phyloP scores from a whole-genome alignment of 1,140 invertebrate genomes.

The Diorhabda sublineata region DNA sequence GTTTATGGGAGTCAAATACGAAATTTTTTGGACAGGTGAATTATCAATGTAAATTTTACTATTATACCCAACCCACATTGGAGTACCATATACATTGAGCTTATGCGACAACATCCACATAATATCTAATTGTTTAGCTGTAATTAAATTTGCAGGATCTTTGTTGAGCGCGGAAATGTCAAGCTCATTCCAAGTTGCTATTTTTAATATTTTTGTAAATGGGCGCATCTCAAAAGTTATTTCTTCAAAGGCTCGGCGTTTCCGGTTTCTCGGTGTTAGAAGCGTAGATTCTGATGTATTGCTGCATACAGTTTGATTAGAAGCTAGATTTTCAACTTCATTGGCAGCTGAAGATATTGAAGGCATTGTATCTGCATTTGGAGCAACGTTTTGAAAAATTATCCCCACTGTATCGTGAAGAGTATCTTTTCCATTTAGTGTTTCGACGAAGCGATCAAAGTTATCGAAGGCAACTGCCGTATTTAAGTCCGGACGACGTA shows the following conservation, averaged over 20 bases:
- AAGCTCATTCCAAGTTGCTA: constrained; percentile 22
- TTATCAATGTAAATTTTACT: constrained; percentile 17
- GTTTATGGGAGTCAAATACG: constrained; percentile 31
- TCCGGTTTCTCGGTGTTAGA: constrained; percentile 10
- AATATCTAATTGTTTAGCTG: constrained; percentile 10
- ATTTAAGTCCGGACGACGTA: constrained; percentile 7
- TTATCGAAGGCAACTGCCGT: background rate
- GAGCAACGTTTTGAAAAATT: too few relatives aligned
- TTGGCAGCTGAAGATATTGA: too few relatives aligned
- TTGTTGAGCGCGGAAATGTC: constrained; percentile 15
- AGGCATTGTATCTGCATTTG: too few relatives aligned
- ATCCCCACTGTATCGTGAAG: too few relatives aligned
- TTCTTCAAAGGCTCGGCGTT: constrained; percentile 18
- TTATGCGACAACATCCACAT: too few relatives aligned
- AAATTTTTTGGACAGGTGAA: constrained; percentile 14
- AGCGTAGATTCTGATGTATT: background rate
- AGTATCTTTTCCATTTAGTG: too few relatives aligned
- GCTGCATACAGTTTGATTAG: too few relatives aligned
- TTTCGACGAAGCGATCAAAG: too few relatives aligned
- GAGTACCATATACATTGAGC: constrained; percentile 15
- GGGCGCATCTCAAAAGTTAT: constrained; percentile 16
- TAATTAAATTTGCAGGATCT: constrained; percentile 28
- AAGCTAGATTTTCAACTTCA: too few relatives aligned
- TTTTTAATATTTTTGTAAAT: constrained; percentile 20
- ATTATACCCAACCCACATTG: constrained; percentile 40